Percentiles rank a stretch among this genome's conserved stretches.
These are phyloP conservation scores for Fulica atra DNA, from an alignment of 2,113 vertebrate species.

Conservation along the genomic window DNA sequence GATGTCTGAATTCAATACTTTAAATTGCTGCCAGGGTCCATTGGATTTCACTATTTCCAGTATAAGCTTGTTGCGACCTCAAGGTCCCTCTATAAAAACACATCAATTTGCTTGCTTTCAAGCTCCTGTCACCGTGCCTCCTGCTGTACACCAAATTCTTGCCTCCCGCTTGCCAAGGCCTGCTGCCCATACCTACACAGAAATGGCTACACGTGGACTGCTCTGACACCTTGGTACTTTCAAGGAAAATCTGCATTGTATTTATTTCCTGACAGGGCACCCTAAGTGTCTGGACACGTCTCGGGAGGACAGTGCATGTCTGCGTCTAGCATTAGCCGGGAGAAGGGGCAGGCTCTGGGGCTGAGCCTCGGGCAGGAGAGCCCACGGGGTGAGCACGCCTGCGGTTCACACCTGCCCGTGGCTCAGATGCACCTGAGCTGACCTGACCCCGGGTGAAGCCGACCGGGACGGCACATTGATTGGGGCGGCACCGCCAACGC, in stretches of 20 bases:
- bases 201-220: not conserved
- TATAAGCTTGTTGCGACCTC: not conserved
- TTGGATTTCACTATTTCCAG: not conserved
- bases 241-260: not conserved
- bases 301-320: accelerated
- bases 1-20: not conserved
- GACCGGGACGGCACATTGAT: not conserved
- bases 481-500: not conserved
- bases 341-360: not conserved
- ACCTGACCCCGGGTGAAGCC: not conserved
- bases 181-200: not conserved
- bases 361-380: not conserved
- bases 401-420: not conserved
- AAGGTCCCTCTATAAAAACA: not conserved
- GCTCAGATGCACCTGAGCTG: not conserved
- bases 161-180: not conserved
- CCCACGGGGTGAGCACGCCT: not conserved
- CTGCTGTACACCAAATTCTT: accelerated
- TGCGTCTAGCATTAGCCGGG: accelerated
- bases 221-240: not conserved
- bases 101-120: not conserved
- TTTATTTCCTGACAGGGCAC: not conserved
- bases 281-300: accelerated
- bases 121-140: not conserved
- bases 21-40: not conserved